A percentile compares a stretch with the other conserved stretches of the same genome.
Evolutionary conservation across 2,113 vertebrate species (phyloP).

Genomic region (Petrocephalus microphthalmus): DNA sequence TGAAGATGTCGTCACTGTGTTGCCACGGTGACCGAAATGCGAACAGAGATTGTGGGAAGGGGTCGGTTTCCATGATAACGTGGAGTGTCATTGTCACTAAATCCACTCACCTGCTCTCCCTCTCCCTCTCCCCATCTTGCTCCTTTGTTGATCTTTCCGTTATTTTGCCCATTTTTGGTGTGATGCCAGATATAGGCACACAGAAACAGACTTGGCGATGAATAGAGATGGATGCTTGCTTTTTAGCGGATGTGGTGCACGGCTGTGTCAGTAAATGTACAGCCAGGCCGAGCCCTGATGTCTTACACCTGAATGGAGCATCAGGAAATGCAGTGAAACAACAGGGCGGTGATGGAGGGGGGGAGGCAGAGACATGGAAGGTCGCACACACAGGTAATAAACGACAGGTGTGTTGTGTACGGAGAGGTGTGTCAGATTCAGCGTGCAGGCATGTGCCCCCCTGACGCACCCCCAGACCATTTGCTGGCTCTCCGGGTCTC

Average conservation of each 20-base stretch:
- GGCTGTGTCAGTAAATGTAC: not conserved
- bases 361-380: slow-evolving; percentile 31
- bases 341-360: slow-evolving; percentile 47
- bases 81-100: slow-evolving; percentile 50
- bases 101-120: slow-evolving; percentile 37
- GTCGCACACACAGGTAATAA: slow-evolving; percentile 32
- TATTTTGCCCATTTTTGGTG: slow-evolving; percentile 14
- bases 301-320: not conserved
- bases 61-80: slow-evolving; percentile 55
- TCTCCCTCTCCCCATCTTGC: slow-evolving; percentile 4
- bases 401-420: slow-evolving; percentile 36
- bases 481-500: not conserved
- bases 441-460: not conserved
- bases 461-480: not conserved
- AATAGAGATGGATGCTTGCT: slow-evolving; percentile 8
- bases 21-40: slow-evolving; percentile 67
- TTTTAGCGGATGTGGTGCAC: not conserved
- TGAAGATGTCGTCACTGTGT: slow-evolving; percentile 70
- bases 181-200: not conserved
- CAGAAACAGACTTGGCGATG: not conserved
- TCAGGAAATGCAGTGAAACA: slow-evolving; percentile 32
- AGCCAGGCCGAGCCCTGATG: slow-evolving; percentile 1
- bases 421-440: not conserved
- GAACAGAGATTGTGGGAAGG: slow-evolving; percentile 20
- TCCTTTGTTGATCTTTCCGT: slow-evolving; percentile 23